These are phyloP conservation scores for Drosophila parthenogenetica DNA, from an alignment of 2,888 invertebrate species.

Conservation along the genomic window DNA sequence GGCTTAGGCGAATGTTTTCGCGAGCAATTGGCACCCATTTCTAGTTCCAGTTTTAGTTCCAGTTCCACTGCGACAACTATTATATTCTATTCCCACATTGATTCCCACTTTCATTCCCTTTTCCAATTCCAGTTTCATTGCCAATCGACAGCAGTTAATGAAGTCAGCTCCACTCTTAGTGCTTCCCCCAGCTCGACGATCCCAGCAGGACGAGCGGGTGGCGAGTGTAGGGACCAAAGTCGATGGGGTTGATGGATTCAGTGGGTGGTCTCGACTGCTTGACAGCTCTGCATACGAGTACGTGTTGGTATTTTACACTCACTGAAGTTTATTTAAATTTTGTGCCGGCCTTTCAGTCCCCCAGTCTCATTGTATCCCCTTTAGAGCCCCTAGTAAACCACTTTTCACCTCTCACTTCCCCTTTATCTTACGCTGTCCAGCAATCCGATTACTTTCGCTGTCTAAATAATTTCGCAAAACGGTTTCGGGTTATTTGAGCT, in stretches of 20 bases:
- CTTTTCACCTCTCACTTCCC: background rate
- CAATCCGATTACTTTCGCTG: conserved; percentile 75
- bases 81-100: background rate
- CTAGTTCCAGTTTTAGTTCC: background rate
- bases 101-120: background rate
- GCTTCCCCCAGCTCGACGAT: conserved; percentile 48
- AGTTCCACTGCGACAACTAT: background rate
- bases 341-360: conserved; percentile 14
- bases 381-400: background rate
- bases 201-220: conserved; percentile 6
- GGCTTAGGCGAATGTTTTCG: background rate
- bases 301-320: conserved; percentile 61
- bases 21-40: background rate
- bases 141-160: conserved; percentile 61
- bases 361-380: background rate
- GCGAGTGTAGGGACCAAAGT: background rate
- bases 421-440: conserved; percentile 29
- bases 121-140: conserved; percentile 6
- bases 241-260: background rate
- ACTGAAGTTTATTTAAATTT: conserved; percentile 68
- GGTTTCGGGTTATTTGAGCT: conserved; percentile 72
- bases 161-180: conserved; percentile 67
- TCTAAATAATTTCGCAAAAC: conserved; percentile 73
- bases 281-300: conserved; percentile 34
- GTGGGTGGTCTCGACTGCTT: background rate